Base-by-base conservation (phyloP, 2,797 vertebrate genomes). In the Myotis pilosus region DNA sequence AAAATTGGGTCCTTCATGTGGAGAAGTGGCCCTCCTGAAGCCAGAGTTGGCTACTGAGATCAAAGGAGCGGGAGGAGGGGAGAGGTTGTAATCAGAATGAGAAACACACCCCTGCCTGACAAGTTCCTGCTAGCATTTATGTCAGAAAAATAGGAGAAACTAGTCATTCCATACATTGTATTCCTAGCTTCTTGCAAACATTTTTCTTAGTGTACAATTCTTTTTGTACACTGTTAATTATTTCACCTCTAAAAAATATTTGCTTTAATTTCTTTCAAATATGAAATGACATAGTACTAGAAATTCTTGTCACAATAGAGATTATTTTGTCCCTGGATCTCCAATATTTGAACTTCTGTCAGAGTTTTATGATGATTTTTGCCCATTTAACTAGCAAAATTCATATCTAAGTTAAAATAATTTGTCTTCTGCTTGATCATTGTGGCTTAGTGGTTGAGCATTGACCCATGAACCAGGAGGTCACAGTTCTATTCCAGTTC, bases 281-380 rank as follows among this genome's bases (percentile, higher is more conserved):
- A 44, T 66, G 30, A 95, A 91, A 89, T 87, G 4, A 68, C 33
- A 78, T 36, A 80, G 85, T 28, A 44, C 53, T 69, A 68, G 47
- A 89, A 28, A 62, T 91, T 91, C 47, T 80, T 92, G 82, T 62
- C 57, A 83, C 16, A 87, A 6, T 38, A 69, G 41, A 88, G 47
- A 94, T 91, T 69, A 41, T 80, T 89, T 68, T 94, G 86, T 76
- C 83, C 72, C n/a, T 68, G 87, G n/a, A 17, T 91, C 68, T 60
- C 78, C 85, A 93, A 86, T 91, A 87, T 79, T 90, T 94, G 57
- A 92, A 91, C 41, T 57, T 89, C 38, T 33, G 15, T 71, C 55
- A 91, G 51, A 93, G 60, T 97, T 85, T 96, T 80, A 94, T 82
- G 76, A 79, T 76, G 47, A 90, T 23, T 94, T 97, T 94, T 95